These are phyloP conservation scores for Bactericera cockerelli DNA, from an alignment of 1,140 invertebrate genomes.

Conservation along the genomic window DNA sequence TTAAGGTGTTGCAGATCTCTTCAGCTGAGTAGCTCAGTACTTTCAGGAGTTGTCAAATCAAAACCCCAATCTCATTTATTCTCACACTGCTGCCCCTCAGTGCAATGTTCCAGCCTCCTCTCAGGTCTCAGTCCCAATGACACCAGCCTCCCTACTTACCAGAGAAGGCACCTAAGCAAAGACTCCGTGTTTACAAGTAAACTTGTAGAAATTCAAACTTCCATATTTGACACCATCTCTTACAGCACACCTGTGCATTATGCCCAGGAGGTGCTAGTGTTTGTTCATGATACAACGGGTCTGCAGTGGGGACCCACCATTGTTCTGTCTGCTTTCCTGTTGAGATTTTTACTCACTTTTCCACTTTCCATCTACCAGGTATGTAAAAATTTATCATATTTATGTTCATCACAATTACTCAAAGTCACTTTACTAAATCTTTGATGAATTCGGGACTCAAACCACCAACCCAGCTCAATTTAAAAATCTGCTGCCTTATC, in stretches of 20 bases:
- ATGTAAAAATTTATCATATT: too few relatives aligned
- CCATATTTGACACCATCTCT: neutral
- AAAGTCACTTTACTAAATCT: too few relatives aligned
- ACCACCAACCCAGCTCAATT: too few relatives aligned
- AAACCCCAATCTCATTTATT: neutral
- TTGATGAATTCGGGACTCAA: too few relatives aligned
- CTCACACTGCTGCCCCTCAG: neutral
- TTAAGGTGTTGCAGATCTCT: neutral
- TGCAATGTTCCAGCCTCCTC: neutral
- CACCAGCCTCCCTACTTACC: neutral
- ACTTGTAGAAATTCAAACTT: slow-evolving; percentile 2
- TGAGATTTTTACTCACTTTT: neutral
- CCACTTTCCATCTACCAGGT: neutral
- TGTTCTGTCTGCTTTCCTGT: neutral
- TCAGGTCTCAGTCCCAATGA: neutral
- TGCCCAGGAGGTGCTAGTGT: neutral
- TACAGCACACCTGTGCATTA: neutral
- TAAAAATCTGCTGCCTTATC: too few relatives aligned
- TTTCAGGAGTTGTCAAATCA: neutral
- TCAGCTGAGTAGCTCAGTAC: neutral
- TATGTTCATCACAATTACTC: too few relatives aligned
- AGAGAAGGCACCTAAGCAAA: slow-evolving; percentile 1
- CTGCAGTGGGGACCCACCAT: neutral
- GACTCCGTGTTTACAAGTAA: neutral
- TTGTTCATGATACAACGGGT: neutral